Percentiles rank a stretch among this genome's conserved stretches.
These are phyloP conservation scores for Bubo scandiacus DNA, from an alignment of 2,113 vertebrate genomes.

Conservation along the genomic window DNA sequence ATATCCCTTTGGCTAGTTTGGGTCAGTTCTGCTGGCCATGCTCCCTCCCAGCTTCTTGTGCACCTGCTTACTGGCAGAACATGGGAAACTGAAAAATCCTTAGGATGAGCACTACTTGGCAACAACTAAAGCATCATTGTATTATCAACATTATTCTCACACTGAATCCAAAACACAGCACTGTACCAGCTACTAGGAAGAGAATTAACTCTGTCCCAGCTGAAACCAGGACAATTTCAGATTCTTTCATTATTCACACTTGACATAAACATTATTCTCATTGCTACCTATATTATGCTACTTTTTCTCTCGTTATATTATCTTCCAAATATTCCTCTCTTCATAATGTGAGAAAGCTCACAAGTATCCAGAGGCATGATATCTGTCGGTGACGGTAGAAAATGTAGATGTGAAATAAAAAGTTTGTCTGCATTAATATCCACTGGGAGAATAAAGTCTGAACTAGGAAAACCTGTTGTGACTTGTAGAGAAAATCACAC, in stretches of 20 bases:
- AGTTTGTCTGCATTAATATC: not conserved
- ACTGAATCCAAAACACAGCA: no score
- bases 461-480: not conserved
- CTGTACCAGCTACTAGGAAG: no score
- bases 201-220: no score
- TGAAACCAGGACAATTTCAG: not conserved
- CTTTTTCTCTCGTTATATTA: not conserved
- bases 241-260: not conserved
- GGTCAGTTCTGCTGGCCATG: no score
- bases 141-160: no score
- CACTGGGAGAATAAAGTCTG: not conserved
- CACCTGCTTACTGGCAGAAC: no score
- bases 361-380: not conserved
- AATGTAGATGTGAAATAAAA: not conserved
- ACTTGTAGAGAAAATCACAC: not conserved
- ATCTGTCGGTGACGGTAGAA: not conserved
- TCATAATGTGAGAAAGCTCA: not conserved
- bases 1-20: no score
- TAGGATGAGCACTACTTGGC: no score
- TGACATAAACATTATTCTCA: not conserved
- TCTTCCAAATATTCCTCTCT: not conserved
- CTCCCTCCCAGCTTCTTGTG: no score
- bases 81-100: no score
- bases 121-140: no score
- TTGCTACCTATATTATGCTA: not conserved